Conservation (phyloP, 2,113 vertebrate species). For the Oreotrochilus melanogaster region DNA sequence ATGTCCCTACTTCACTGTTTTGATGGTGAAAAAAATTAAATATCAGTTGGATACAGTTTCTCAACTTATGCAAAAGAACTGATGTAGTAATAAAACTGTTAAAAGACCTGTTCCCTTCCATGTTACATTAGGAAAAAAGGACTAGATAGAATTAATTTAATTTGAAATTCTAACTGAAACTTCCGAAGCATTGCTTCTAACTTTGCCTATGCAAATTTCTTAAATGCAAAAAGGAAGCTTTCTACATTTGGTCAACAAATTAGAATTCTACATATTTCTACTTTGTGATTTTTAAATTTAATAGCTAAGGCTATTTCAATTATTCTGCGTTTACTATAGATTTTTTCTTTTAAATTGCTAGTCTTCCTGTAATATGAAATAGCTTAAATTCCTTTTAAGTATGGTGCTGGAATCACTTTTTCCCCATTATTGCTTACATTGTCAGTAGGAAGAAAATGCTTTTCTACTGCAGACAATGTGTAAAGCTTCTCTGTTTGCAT, state of each 20-base stretch:
- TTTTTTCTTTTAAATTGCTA: slow-evolving; percentile 46
- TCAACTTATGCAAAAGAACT: neutral
- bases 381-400: slow-evolving; percentile 34
- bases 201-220: neutral
- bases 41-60: neutral
- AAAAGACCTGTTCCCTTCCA: neutral
- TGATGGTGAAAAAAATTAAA: neutral
- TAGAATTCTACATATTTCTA: neutral
- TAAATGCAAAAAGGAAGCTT: neutral
- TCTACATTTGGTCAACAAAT: slow-evolving; percentile 5
- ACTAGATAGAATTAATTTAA: neutral
- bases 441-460: slow-evolving; percentile 17
- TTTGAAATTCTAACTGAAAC: neutral
- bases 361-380: neutral
- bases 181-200: fast-evolving
- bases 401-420: slow-evolving; percentile 1
- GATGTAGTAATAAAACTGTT: neutral
- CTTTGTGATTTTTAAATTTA: neutral
- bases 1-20: neutral
- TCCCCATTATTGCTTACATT: neutral
- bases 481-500: slow-evolving; percentile 26
- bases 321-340: neutral
- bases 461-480: neutral
- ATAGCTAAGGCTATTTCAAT: neutral
- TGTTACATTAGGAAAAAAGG: neutral